Conservation (phyloP, 1,140 invertebrate species). For the Meteorus sp. region DNA sequence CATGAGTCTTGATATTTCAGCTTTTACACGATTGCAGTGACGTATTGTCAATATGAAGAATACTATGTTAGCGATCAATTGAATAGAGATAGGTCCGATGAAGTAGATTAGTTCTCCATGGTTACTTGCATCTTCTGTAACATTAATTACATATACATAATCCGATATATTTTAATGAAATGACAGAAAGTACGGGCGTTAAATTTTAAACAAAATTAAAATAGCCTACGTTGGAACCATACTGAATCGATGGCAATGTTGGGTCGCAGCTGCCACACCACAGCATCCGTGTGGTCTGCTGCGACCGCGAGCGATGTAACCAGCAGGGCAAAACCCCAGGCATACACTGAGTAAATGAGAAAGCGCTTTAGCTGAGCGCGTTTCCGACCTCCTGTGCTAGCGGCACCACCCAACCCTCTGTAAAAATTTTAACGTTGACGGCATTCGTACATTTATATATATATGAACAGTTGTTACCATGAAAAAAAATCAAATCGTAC, state of each 20-base stretch:
- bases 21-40: constrained; percentile 69
- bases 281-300: constrained; percentile 19
- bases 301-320: constrained; percentile 30
- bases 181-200: not conserved
- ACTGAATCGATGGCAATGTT: constrained; percentile 34
- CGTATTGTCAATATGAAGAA: constrained; percentile 70
- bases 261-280: constrained; percentile 27
- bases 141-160: constrained; percentile 6
- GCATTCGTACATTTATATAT: no score
- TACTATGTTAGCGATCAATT: constrained; percentile 65
- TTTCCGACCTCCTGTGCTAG: constrained; percentile 11
- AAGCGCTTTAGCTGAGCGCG: constrained; percentile 37
- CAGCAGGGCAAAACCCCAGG: constrained; percentile 44
- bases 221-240: constrained; percentile 43
- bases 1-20: constrained; percentile 67
- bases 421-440: no score
- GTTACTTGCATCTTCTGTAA: constrained; percentile 14
- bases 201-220: not conserved
- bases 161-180: not conserved
- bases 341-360: constrained; percentile 42
- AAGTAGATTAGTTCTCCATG: constrained; percentile 62
- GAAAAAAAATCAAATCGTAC: no score
- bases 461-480: no score
- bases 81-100: constrained; percentile 64
- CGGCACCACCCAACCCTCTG: constrained; percentile 35